Percentiles rank a stretch among this genome's conserved stretches.
Evolutionary conservation across 1,140 invertebrate species (phyloP).

Genomic region (Nasonia vitripennis): DNA sequence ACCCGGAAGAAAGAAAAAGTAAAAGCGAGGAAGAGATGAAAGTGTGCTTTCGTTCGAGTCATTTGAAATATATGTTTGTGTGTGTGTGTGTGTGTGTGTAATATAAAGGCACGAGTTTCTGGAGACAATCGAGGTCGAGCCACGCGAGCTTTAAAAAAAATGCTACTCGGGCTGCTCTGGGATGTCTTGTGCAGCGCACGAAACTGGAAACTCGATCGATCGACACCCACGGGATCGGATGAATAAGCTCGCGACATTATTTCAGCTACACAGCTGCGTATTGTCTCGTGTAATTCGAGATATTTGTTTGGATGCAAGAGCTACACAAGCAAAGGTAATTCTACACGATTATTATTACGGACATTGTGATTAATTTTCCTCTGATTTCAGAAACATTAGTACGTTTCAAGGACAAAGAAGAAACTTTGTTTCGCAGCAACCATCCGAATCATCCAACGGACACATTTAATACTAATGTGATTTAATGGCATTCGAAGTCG

Average conservation of each 20-base stretch:
- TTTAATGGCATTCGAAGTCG: neutral
- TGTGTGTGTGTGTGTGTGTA: neutral
- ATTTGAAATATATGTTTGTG: neutral
- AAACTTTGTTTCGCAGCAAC: neutral
- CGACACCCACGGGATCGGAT: neutral
- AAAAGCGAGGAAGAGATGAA: neutral
- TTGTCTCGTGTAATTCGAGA: neutral
- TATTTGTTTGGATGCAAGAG: neutral
- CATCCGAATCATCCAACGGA: neutral
- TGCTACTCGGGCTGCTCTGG: neutral
- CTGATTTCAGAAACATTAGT: neutral
- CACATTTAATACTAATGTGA: too few relatives aligned
- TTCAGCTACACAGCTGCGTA: neutral
- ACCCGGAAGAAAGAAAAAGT: neutral
- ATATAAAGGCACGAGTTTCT: neutral
- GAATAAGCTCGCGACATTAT: constrained; percentile 29
- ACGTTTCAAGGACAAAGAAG: neutral
- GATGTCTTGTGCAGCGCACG: neutral
- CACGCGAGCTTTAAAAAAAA: constrained; percentile 11
- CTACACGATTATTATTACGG: neutral
- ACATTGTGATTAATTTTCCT: too few relatives aligned
- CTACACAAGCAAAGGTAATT: neutral
- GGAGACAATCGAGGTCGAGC: constrained; percentile 15
- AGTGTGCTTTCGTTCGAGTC: neutral
- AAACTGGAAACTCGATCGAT: constrained; percentile 29